A percentile compares a stretch with the other conserved stretches of the same genome.
Conservation (phyloP, 2,113 vertebrate species). For the Cinclus mexicanus region DNA sequence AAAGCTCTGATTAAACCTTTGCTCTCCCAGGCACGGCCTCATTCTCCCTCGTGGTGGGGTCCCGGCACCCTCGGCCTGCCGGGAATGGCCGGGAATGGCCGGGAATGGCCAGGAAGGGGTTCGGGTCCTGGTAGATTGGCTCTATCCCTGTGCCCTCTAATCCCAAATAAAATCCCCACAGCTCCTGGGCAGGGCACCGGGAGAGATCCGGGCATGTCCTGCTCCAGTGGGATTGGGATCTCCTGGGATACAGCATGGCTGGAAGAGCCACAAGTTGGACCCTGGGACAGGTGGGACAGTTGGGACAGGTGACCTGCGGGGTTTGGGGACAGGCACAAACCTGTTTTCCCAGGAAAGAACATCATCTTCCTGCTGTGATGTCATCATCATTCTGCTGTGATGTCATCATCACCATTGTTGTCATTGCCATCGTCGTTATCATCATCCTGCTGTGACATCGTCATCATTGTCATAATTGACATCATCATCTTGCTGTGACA, state of each 20-base stretch:
- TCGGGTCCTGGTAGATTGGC: neutral
- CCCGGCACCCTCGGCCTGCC: neutral
- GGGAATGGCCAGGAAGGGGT: neutral
- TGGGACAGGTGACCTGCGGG: neutral
- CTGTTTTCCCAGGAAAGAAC: rapidly evolving
- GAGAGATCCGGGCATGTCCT: neutral
- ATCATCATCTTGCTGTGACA: neutral
- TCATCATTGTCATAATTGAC: neutral
- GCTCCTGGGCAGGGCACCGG: neutral
- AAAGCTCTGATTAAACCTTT: neutral
- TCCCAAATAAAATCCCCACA: neutral
- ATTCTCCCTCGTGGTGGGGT: neutral
- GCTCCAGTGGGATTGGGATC: neutral
- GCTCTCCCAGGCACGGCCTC: neutral
- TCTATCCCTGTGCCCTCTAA: neutral
- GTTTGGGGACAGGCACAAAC: neutral
- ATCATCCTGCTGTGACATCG: rapidly evolving
- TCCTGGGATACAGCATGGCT: neutral
- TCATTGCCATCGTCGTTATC: no score
- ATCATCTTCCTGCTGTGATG: rapidly evolving
- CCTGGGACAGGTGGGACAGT: neutral
- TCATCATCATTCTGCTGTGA: rapidly evolving
- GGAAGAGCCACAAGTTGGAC: neutral
- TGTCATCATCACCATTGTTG: neutral
- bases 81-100: neutral